Conservation (phyloP, 2,113 vertebrate species). For the Poeciliopsis prolifica region DNA sequence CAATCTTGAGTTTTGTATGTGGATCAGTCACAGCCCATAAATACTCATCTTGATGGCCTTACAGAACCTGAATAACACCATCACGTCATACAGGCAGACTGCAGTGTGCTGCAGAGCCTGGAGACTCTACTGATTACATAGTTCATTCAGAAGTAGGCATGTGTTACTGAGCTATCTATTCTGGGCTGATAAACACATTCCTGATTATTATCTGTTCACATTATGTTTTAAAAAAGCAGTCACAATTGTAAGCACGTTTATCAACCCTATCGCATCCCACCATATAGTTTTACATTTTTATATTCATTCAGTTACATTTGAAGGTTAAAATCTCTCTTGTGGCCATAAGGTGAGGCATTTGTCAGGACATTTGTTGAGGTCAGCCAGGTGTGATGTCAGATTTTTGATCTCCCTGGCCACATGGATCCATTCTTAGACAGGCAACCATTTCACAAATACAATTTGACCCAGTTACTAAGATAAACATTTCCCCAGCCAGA, state of each 20-base stretch:
- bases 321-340: not conserved
- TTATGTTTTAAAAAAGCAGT: not conserved
- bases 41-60: conserved; percentile 30
- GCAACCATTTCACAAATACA: conserved; percentile 50
- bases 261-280: not conserved
- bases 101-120: conserved; percentile 1
- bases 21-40: conserved; percentile 45
- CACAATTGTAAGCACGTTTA: not conserved
- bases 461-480: conserved; percentile 40
- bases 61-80: conserved; percentile 8
- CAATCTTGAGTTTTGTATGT: conserved; percentile 29
- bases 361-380: conserved; percentile 12
- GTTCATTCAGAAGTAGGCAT: not conserved
- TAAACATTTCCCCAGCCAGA: conserved; percentile 15
- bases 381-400: conserved; percentile 53
- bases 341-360: conserved; percentile 12
- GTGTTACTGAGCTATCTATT: not conserved
- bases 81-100: not conserved
- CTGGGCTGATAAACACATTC: not conserved
- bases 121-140: conserved; percentile 1
- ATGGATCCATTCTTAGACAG: conserved; percentile 36
- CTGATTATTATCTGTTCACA: not conserved
- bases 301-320: not conserved
- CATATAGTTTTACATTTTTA: not conserved
- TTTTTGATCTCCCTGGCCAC: conserved; percentile 30